phyloP scores from a whole-genome alignment of 2,888 invertebrate genomes.

The Rugalucina vietnamica region DNA sequence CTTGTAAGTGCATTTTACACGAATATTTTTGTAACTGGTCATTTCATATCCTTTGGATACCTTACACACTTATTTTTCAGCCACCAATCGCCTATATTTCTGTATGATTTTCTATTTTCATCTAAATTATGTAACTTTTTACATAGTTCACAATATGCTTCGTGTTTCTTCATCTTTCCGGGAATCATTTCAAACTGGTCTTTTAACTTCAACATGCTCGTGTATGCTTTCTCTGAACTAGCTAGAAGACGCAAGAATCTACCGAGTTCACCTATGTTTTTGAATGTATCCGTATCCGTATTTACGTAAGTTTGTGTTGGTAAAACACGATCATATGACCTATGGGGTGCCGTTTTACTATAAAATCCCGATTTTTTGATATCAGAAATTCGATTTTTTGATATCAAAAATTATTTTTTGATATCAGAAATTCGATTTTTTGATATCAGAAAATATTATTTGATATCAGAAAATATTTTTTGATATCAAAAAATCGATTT shows the following conservation, averaged over 20 bases:
- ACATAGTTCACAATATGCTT: conserved; percentile 48
- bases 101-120: conserved; percentile 19
- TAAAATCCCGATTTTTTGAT: too few species aligned
- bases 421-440: too few species aligned
- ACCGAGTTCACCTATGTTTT: conserved; percentile 30
- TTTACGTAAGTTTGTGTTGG: conserved; percentile 58
- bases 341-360: too few species aligned
- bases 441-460: too few species aligned
- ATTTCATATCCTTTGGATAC: conserved; percentile 18
- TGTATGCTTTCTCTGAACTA: conserved; percentile 32
- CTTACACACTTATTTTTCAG: conserved; percentile 28
- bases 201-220: conserved; percentile 34
- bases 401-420: too few species aligned
- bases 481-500: too few species aligned
- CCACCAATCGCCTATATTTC: conserved; percentile 36
- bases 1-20: too few species aligned
- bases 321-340: conserved; percentile 38
- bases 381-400: too few species aligned
- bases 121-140: conserved; percentile 36
- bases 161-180: neutral
- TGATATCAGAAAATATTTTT: too few species aligned
- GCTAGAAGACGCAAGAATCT: conserved; percentile 36
- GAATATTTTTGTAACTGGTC: too few species aligned
- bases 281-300: conserved; percentile 48
- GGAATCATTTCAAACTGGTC: conserved; percentile 13